Evolutionary conservation across 2,797 vertebrate genomes (phyloP), one percentile per base, ranked within the genome.

Genomic region (Semaprochilodus insignis): DNA sequence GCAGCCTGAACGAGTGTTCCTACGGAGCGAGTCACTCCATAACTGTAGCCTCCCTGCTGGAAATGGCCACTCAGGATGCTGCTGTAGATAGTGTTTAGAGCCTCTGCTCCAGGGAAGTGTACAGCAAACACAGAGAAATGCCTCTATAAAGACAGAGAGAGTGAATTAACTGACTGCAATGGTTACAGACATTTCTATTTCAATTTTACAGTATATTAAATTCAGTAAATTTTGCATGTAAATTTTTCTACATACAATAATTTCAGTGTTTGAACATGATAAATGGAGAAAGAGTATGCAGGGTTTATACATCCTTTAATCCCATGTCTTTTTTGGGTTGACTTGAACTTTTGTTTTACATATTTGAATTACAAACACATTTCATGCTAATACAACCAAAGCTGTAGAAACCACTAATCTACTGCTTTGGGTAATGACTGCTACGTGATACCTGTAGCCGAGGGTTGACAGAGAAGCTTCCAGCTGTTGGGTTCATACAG

Each of bases 381-480:
- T 69, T 69, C 66, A 69, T 69, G 16, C 36, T 67, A 8, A 36
- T 67, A 67, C 19, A 4, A 8, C 34, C 31, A 36, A 44, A 6
- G 21, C 10, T n/a, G 7, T n/a, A 4, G 34, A 67, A 4, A 27
- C 51, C 25, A 19, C 15, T 31, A 16, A 55, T 40, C 15, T 19
- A 1, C 16, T 17, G 16, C 57, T 19, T 13, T 55, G 40, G 6
- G 11, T 66, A 15, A 57, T 60, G 1, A n/a, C 40, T 77, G 60
- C 17, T 34, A 44, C 54, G n/a, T 55, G 36, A 86, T 94, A 97
- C 95, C 95, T 96, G 96, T 82, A 99, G 95, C 93, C 95, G 93
- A 89, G 94, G 96, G 94, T 97, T 95, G 88, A 97, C 95, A 78
- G 96, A 97, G 92, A 98, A 98, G 92, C 96, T 97, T 93, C 97